A percentile compares a stretch with the other conserved stretches of the same genome.
These are phyloP conservation scores for Limnodromus scolopaceus DNA, from an alignment of 2,797 vertebrate species.

Conservation along the genomic window DNA sequence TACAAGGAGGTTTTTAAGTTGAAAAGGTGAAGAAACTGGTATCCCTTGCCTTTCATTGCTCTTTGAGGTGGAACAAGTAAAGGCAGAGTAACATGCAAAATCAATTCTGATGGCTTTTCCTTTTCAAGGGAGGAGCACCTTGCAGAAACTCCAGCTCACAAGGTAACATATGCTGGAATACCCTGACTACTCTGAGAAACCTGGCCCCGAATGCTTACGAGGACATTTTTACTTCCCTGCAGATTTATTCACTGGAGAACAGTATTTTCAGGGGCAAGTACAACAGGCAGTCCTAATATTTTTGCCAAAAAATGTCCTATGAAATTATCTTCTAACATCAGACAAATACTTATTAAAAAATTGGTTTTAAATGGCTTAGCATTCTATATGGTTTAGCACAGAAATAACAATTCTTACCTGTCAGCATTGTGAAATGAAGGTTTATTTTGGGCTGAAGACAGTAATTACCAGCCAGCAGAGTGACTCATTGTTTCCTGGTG, in stretches of 20 bases:
- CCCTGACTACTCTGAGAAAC: background rate
- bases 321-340: background rate
- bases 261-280: background rate
- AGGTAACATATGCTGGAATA: background rate
- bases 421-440: background rate
- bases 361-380: accelerated
- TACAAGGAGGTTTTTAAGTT: background rate
- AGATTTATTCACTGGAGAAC: background rate
- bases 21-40: background rate
- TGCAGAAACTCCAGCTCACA: background rate
- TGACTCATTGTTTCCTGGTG: background rate
- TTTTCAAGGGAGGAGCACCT: background rate
- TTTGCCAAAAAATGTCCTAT: background rate
- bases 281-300: background rate
- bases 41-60: accelerated
- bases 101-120: background rate
- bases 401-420: background rate
- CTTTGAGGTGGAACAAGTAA: background rate
- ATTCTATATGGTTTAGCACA: background rate
- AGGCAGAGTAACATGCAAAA: background rate
- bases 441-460: background rate
- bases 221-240: background rate
- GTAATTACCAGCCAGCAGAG: background rate
- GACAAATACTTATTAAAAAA: background rate
- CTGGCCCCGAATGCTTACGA: accelerated